Evolutionary conservation across 2,113 vertebrate genomes (phyloP), one percentile per base, ranked within the genome.

Genomic region (Sturnus vulgaris): DNA sequence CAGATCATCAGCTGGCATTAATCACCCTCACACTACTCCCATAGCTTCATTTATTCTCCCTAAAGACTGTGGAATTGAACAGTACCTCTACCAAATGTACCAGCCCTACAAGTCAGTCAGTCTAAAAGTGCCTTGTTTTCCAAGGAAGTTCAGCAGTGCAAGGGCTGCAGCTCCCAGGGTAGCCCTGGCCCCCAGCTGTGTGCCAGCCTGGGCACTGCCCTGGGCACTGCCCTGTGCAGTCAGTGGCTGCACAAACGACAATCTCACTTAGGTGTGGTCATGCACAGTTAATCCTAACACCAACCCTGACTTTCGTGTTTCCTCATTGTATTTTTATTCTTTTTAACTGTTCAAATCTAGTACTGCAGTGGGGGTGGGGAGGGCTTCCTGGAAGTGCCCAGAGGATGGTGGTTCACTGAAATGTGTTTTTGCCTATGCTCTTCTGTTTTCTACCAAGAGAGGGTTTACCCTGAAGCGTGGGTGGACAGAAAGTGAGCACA

Each of bases 171-270:
- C 63, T 71, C 10, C 52, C 37, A 20, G 25, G 19, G 27, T 0
- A 37, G 69, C 39, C 0, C 20, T 47, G 77, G 19, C 56, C 33
- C 63, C 25, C 7, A 13, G 56, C 23, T 55, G 12, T 22, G 68
- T 42, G 50, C 37, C 23, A 20, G n/a, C 31, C 63, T 2, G 0
- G 3, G 40, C 11, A 0, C 33, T 30, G 44, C 35, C 7, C 52
- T 55, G 1, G 40, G 49, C 49, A 50, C 50, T 52, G 50, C 25
- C 27, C 50, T 52, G 47, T 17, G 60, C 22, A 19, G n/a, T 12
- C 12, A 27, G n/a, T 1, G 40, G 21, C 13, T 39, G 18, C 30
- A 15, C 10, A 27, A 18, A 47, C 2, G 3, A 46, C 28, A 33
- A 33, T 6, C 76, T 69, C 8, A 1, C 3, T 2, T 46, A 46